Percentiles rank a stretch among this genome's conserved stretches.
These are phyloP conservation scores for Asobara japonica DNA, from an alignment of 1,140 invertebrate genomes.

Conservation along the genomic window DNA sequence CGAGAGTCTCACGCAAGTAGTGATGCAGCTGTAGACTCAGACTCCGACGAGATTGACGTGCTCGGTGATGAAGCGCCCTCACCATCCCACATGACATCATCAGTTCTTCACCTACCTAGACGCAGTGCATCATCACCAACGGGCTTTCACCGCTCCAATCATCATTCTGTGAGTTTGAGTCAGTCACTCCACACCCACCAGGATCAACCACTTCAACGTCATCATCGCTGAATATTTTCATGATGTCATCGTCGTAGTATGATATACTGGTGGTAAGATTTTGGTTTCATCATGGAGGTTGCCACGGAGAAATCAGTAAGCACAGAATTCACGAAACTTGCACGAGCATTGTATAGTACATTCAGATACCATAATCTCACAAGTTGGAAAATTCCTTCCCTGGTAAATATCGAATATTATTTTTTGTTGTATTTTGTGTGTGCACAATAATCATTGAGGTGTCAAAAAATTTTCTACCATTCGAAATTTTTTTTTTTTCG, in stretches of 20 bases:
- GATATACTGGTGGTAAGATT: not conserved
- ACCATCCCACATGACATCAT: conserved; percentile 37
- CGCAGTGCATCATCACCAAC: conserved; percentile 50
- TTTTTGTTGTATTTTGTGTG: no score
- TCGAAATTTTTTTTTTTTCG: no score
- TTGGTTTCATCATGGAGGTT: not conserved
- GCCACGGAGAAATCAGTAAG: not conserved
- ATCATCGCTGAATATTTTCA: conserved; percentile 54
- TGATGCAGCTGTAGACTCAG: conserved; percentile 57
- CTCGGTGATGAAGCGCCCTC: conserved; percentile 57
- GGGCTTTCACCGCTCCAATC: conserved; percentile 19
- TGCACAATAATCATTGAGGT: no score
- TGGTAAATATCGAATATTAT: no score
- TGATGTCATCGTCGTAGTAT: not conserved
- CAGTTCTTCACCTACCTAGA: conserved; percentile 44
- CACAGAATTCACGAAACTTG: not conserved
- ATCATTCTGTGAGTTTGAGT: conserved; percentile 40
- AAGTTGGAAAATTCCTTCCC: no score
- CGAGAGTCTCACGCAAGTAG: conserved; percentile 60
- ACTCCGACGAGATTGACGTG: conserved; percentile 63
- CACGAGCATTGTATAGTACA: no score
- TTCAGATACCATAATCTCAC: no score
- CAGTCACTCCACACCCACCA: conserved; percentile 49
- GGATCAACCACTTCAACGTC: conserved; percentile 53
- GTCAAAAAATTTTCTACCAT: no score